A percentile compares a stretch with the other conserved stretches of the same genome.
phyloP scores from a whole-genome alignment of 2,797 vertebrate genomes.

The Darevskia nairensis region DNA sequence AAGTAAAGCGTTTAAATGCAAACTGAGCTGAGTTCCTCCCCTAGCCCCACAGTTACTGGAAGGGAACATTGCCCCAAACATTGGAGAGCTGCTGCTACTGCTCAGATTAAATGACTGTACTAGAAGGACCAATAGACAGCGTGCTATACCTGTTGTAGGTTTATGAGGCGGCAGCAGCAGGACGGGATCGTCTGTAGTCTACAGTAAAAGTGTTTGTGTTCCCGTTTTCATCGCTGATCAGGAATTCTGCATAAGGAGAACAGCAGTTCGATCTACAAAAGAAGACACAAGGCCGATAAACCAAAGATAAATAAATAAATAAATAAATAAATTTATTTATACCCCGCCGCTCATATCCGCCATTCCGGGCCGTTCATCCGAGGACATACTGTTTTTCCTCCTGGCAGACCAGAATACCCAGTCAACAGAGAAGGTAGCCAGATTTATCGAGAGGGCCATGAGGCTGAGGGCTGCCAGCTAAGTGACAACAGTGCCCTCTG shows the following conservation, averaged over 20 bases:
- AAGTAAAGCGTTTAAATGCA: too few relatives aligned
- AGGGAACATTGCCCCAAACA: neutral
- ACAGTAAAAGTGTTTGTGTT: constrained; percentile 1
- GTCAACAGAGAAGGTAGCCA: too few relatives aligned
- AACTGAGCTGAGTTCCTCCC: too few relatives aligned
- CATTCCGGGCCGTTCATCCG: too few relatives aligned
- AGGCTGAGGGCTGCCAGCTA: too few relatives aligned
- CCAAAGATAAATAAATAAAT: too few relatives aligned
- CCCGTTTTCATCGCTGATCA: constrained; percentile 21
- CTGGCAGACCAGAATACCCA: too few relatives aligned
- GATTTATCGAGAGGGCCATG: too few relatives aligned
- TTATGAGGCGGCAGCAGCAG: neutral
- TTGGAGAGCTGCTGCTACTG: neutral
- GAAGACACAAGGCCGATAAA: neutral
- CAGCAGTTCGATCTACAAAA: constrained; percentile 17
- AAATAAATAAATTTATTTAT: too few relatives aligned
- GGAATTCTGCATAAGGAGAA: neutral
- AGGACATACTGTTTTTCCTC: too few relatives aligned
- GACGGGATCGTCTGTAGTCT: neutral
- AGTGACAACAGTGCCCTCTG: too few relatives aligned
- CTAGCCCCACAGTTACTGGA: neutral
- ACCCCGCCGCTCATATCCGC: too few relatives aligned
- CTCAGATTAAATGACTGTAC: neutral
- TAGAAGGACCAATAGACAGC: neutral
- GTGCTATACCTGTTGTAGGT: neutral